These are phyloP conservation scores for Ennomos quercinarius DNA, from an alignment of 2,888 invertebrate species.

Conservation along the genomic window DNA sequence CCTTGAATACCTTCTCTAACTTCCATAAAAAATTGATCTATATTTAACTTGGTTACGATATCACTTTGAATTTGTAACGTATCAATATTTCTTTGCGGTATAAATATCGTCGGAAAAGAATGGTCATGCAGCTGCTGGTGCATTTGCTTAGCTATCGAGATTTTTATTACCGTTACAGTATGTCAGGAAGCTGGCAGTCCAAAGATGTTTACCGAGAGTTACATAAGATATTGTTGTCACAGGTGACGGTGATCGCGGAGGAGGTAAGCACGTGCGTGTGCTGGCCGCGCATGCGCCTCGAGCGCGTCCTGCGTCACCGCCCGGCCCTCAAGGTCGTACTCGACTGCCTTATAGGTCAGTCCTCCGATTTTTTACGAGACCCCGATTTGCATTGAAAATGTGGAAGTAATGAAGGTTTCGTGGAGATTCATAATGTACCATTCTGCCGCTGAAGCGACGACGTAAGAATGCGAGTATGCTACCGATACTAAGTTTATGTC, in stretches of 20 bases:
- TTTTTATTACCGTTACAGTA: background rate
- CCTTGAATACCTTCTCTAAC: no score
- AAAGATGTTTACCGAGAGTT: conserved; percentile 8
- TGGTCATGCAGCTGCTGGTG: no score
- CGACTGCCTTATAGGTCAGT: conserved; percentile 90
- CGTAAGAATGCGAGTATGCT: no score
- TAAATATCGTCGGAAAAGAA: no score
- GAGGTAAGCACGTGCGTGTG: conserved; percentile 91
- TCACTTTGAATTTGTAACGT: no score
- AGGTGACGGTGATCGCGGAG: conserved; percentile 92
- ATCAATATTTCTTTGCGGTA: no score
- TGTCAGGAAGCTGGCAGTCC: background rate
- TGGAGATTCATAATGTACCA: conserved; percentile 7
- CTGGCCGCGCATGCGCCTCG: conserved; percentile 92
- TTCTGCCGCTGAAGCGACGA: background rate
- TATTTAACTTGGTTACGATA: no score
- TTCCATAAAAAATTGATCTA: no score
- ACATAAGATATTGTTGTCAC: conserved; percentile 37
- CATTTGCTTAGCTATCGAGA: no score
- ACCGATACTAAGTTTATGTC: no score
- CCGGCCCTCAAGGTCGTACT: conserved; percentile 91
- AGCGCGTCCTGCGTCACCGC: conserved; percentile 90
- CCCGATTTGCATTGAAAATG: conserved; percentile 13
- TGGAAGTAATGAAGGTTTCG: conserved; percentile 5
- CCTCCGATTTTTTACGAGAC: conserved; percentile 28